Percentiles rank a stretch among this genome's conserved stretches.
Conservation (phyloP, 2,888 invertebrate genomes). For the Xylophagus ater region DNA sequence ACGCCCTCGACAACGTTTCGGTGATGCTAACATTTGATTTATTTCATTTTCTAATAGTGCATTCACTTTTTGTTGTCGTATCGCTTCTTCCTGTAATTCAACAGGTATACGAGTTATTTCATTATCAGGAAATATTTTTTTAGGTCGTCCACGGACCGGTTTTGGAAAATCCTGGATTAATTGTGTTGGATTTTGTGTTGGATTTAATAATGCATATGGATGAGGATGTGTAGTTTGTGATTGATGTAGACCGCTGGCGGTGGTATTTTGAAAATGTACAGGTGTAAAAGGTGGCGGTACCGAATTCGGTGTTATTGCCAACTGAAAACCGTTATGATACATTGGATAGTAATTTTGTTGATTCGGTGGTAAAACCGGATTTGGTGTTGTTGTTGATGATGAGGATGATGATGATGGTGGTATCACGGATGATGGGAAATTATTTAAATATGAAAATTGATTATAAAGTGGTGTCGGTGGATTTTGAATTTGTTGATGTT, state of each 20-base stretch:
- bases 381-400: constrained; percentile 16
- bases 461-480: constrained; percentile 33
- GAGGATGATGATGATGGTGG: constrained; percentile 22
- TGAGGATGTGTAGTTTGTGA: constrained; percentile 13
- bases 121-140: constrained; percentile 26
- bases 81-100: constrained; percentile 24
- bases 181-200: constrained; percentile 22
- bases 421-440: constrained; percentile 28
- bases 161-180: constrained; percentile 35
- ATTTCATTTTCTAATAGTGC: constrained; percentile 36
- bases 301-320: constrained; percentile 32
- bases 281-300: constrained; percentile 38
- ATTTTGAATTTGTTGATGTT: constrained; percentile 28
- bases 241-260: not conserved
- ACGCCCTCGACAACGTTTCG: constrained; percentile 25
- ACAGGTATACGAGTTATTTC: constrained; percentile 17
- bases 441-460: constrained; percentile 36
- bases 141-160: constrained; percentile 37
- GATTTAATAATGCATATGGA: constrained; percentile 20
- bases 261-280: constrained; percentile 31
- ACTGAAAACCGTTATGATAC: constrained; percentile 39
- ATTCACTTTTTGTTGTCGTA: constrained; percentile 32
- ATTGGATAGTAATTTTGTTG: constrained; percentile 35
- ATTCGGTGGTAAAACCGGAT: constrained; percentile 19
- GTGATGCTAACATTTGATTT: constrained; percentile 32